Evolutionary conservation across 2,113 vertebrate species (phyloP), one percentile per base, ranked within the genome.

Genomic region (Corythaeola cristata): DNA sequence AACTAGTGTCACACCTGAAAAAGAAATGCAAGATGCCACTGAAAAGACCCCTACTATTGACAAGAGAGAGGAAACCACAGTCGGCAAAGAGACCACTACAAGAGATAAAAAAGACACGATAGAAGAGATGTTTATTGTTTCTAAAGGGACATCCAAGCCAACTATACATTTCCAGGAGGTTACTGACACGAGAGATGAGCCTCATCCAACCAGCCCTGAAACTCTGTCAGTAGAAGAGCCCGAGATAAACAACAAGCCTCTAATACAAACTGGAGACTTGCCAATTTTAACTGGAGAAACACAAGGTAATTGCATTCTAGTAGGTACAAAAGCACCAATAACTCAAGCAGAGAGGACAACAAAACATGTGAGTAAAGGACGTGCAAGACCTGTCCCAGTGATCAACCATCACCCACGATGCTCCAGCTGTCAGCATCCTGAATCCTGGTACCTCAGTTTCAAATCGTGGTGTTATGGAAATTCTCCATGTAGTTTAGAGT

Each of bases 71-170:
- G 58, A 50, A 73, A 85, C 63, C 5, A 76, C 95, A 72, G 72
- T 52, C 39, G 72, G 66, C n/a, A 85, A 66, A 87, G 95, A 95
- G 69, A 94, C 85, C 32, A 56, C 79, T 5, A 77, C 84, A 37
- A 93, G 85, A 37, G 90, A 83, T 27, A 91, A 96, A 85, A 97
- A 97, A 69, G 96, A 97, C 76, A 96, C 93, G 0, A 90, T 93
- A 69, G 93, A 95, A 88, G 97, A 97, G 83, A 95, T 92, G 89
- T 85, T 92, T 84, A 47, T 93, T 62, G 67, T 92, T 69, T 93
- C 95, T 44, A 93, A 89, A 8, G 94, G 96, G 50, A 96, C 92
- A 68, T 91, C 94, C 64, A 94, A 93, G 24, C 91, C 88, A 52
- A 63, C 92, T 32, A 94, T 91, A 85, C 37, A 67, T 45, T 97